Base-by-base conservation (phyloP, 1,140 invertebrate species). In the Batillaria attramentaria region DNA sequence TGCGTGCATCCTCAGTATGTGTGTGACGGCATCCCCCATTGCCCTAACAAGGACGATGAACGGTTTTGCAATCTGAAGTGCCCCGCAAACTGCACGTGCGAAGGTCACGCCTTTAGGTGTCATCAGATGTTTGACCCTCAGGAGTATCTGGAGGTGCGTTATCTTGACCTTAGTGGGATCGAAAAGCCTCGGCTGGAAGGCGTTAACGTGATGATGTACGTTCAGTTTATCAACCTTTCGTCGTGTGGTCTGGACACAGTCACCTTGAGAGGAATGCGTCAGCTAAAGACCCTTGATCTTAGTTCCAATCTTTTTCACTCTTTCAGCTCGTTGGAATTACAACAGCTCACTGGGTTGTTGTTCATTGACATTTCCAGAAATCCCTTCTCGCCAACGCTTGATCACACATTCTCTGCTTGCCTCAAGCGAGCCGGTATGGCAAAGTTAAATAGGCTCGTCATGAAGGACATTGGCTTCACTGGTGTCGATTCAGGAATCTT, bases 31-130 rank as follows among this genome's bases (percentile, higher is more conserved):
- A 20, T 66, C 13, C 68, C 62, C 72, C 78, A 79, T n/a, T 79
- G 78, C 65, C 78, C 78, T 31, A 35, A 79, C 13, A 72, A 79
- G 24, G 78, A 79, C 37, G 78, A 79, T n/a, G 78, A 79, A 35
- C 37, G 46, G 1, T 57, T 66, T 18, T 79, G 78, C 39, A 24
- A 74, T 50, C 20, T 68, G 20, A 54, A 57, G 0, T 73, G 60
- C 24, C 78, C 78, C 6, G 18, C 46, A 6, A 43, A 57, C 33
- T 79, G 78, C 65, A 54, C 60, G 28, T 74, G 78, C 31, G 37
- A 60, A 68, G 43, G 62, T 10, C 68, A 43, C 42, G 72, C 62
- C 18, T 73, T n/a, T 35, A 74, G 72, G 5, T 79, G 78, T n/a
- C 42, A 24, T 4, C 31, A n/a, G 24, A 6, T 42, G 3, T 41